A percentile compares a stretch with the other conserved stretches of the same genome.
Conservation (phyloP, 2,113 vertebrate genomes). For the Nothocercus julius region DNA sequence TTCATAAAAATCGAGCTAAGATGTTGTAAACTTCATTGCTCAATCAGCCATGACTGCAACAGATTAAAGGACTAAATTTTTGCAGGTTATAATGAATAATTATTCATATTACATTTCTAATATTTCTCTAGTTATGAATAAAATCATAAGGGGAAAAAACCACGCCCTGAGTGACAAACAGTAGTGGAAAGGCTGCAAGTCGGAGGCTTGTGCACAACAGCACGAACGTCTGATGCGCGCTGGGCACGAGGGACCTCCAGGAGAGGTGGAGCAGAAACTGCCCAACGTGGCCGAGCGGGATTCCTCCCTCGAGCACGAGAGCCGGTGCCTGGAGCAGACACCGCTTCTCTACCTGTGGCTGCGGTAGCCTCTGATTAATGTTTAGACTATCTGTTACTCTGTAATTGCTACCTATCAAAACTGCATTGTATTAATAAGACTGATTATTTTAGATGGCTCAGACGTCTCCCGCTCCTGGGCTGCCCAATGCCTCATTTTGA, state of each 20-base stretch:
- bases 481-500: neutral
- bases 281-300: neutral
- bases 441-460: neutral
- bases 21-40: no score
- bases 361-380: conserved; percentile 8
- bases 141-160: neutral
- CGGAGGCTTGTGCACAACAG: neutral
- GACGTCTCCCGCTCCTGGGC: neutral
- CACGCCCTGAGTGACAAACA: neutral
- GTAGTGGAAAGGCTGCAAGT: neutral
- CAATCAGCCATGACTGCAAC: no score
- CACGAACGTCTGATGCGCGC: neutral
- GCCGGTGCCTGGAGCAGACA: neutral
- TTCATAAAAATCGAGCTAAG: no score
- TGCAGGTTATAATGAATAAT: neutral
- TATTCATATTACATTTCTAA: neutral
- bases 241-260: neutral
- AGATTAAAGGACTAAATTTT: neutral
- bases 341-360: neutral
- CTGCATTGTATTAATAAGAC: conserved; percentile 10
- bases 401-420: conserved; percentile 39
- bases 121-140: neutral
- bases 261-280: neutral
- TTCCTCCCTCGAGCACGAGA: neutral
- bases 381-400: neutral